phyloP scores from a whole-genome alignment of 2,888 invertebrate genomes.

The Stenoptilia bipunctidactyla region DNA sequence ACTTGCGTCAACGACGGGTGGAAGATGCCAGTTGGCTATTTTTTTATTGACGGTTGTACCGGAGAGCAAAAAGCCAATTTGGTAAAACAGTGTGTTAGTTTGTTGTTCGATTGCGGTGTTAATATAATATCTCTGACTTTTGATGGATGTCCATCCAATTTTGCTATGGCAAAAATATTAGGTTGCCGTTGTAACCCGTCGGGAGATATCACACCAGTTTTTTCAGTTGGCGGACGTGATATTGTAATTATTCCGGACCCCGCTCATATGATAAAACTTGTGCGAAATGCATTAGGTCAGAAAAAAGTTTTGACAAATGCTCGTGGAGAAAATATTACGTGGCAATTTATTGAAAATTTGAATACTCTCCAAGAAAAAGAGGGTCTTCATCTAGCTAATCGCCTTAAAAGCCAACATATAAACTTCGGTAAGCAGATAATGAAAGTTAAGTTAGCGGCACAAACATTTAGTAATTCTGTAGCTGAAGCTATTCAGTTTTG shows the following conservation, averaged over 20 bases:
- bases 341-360: too few relatives aligned
- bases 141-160: neutral
- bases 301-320: too few relatives aligned
- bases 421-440: constrained; percentile 13
- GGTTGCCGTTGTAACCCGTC: neutral
- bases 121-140: constrained; percentile 5
- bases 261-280: too few relatives aligned
- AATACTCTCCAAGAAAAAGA: too few relatives aligned
- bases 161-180: neutral
- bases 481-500: constrained; percentile 12
- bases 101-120: constrained; percentile 9
- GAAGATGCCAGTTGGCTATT: constrained; percentile 3
- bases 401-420: neutral
- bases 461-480: constrained; percentile 2
- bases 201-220: too few relatives aligned
- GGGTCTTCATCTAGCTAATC: neutral
- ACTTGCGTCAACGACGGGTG: neutral
- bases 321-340: too few relatives aligned
- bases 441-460: constrained; percentile 2
- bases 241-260: too few relatives aligned
- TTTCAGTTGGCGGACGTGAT: too few relatives aligned
- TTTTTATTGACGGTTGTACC: constrained; percentile 8
- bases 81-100: constrained; percentile 9
- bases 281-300: too few relatives aligned
- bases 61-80: too few relatives aligned